Conservation (phyloP, 2,113 vertebrate genomes). For the Atrichornis clamosus region DNA sequence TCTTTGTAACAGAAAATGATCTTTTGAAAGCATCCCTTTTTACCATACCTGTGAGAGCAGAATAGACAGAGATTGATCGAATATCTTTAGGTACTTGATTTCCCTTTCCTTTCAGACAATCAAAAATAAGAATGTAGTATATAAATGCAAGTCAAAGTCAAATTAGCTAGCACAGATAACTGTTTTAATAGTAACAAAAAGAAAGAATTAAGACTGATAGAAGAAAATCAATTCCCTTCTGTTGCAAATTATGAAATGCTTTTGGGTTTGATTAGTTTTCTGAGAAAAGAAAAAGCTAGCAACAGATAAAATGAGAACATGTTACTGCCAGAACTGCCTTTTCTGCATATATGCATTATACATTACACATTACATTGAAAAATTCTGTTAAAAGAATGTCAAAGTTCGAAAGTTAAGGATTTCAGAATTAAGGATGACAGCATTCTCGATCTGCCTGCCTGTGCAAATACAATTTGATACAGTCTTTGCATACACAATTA, state of each 20-base stretch:
- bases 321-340: background rate
- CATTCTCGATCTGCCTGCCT: background rate
- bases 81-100: background rate
- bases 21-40: background rate
- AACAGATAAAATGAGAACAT: background rate
- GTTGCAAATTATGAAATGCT: background rate
- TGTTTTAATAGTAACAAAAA: background rate
- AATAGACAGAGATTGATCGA: background rate
- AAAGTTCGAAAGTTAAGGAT: slow-evolving; percentile 12
- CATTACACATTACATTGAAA: background rate
- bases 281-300: background rate
- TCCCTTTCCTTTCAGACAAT: background rate
- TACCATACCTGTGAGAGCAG: background rate
- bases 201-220: background rate
- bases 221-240: background rate
- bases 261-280: background rate
- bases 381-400: slow-evolving; percentile 13
- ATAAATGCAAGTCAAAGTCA: background rate
- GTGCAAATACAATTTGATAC: background rate
- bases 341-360: slow-evolving; percentile 37
- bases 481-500: background rate
- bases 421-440: slow-evolving; percentile 17
- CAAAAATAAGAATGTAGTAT: background rate
- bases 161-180: background rate
- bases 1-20: background rate